Evolutionary conservation across 2,113 vertebrate species (phyloP).

Genomic region (Pterocles orientalis): DNA sequence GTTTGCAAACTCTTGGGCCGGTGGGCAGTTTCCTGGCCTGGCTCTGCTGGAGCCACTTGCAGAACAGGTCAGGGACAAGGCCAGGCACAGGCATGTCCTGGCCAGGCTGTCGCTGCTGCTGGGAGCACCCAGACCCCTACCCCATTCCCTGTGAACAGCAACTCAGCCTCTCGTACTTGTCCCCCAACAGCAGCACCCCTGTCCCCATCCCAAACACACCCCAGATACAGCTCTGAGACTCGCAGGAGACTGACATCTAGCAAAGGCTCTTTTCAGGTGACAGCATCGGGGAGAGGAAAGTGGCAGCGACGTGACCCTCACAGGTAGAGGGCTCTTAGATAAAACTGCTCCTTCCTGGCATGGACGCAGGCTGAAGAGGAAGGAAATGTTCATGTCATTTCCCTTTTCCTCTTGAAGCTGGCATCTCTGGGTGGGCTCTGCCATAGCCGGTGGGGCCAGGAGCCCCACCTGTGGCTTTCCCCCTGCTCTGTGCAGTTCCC

Average conservation of each 20-base stretch:
- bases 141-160: neutral
- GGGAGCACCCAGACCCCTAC: neutral
- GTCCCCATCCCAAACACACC: neutral
- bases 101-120: neutral
- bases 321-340: neutral
- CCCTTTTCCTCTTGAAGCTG: neutral
- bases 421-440: neutral
- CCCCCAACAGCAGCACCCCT: neutral
- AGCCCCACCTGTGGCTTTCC: neutral
- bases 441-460: rapidly evolving
- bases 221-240: neutral
- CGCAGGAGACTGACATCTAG: rapidly evolving
- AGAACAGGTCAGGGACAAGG: neutral
- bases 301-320: neutral
- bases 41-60: neutral
- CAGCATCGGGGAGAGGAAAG: neutral
- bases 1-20: neutral
- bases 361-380: neutral
- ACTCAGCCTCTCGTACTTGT: neutral
- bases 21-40: neutral
- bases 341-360: slow-evolving; percentile 19
- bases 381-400: slow-evolving; percentile 9
- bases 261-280: neutral
- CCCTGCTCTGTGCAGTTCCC: neutral
- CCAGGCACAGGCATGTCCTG: neutral